Conservation (phyloP, 2,113 vertebrate species). For the Clupea harengus region DNA sequence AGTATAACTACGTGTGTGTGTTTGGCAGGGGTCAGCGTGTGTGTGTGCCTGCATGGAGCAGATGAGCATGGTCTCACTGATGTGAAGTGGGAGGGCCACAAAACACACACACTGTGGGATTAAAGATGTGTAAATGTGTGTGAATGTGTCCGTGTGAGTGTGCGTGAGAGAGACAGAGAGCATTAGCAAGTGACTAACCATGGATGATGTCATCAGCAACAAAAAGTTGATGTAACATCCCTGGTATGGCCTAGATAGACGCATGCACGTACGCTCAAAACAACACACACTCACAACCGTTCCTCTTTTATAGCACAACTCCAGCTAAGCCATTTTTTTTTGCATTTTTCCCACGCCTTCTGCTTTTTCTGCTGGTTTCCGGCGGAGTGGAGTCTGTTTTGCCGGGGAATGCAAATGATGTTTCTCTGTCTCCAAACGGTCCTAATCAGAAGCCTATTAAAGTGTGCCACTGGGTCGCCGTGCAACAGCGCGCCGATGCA, state of each 20-base stretch:
- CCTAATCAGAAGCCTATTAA: neutral
- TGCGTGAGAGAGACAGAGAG: conserved; percentile 17
- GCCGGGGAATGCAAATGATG: neutral
- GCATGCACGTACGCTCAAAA: neutral
- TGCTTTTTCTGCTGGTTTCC: too few relatives aligned
- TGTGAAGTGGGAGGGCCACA: too few relatives aligned
- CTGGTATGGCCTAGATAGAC: neutral
- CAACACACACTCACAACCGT: neutral
- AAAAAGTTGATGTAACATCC: neutral
- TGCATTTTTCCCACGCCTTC: neutral
- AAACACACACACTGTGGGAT: too few relatives aligned
- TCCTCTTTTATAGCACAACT: neutral
- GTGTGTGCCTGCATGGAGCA: neutral
- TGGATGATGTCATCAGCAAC: conserved; percentile 11
- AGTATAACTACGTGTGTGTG: neutral
- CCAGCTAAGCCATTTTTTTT: neutral
- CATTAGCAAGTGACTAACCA: conserved; percentile 2
- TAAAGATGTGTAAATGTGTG: conserved; percentile 28
- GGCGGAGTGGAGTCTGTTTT: neutral
- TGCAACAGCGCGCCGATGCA: neutral
- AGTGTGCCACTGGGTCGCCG: neutral
- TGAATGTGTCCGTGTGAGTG: conserved; percentile 26
- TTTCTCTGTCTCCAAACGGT: neutral
- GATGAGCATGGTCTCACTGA: too few relatives aligned
- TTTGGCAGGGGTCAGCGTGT: neutral